Conservation (phyloP, 2,888 invertebrate species). For the Ormyrus pomaceus region DNA sequence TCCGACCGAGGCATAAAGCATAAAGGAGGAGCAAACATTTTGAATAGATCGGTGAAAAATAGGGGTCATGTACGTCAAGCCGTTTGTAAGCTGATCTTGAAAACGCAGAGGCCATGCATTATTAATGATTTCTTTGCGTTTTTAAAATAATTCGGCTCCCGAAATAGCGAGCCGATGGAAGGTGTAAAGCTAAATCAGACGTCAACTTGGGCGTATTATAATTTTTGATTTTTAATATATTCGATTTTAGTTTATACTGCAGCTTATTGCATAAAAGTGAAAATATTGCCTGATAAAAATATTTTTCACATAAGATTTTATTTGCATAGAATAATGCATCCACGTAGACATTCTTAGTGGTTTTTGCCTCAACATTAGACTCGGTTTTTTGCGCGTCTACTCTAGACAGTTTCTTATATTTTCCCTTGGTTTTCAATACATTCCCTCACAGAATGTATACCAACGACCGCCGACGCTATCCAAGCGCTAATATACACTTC, state of each 20-base stretch:
- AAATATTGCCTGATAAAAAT: no score
- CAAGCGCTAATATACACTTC: slow-evolving; percentile 13
- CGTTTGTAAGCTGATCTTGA: slow-evolving; percentile 45
- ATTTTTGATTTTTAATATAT: no score
- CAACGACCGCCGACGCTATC: slow-evolving; percentile 12
- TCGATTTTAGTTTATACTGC: no score
- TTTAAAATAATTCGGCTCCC: no score
- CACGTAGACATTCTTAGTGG: background rate
- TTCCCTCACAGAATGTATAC: slow-evolving; percentile 21
- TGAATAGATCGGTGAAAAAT: slow-evolving; percentile 42
- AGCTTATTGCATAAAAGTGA: no score
- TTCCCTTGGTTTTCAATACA: slow-evolving; percentile 38
- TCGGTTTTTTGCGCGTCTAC: slow-evolving; percentile 16
- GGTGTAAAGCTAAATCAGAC: no score
- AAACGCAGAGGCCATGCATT: slow-evolving; percentile 50
- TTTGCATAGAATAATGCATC: background rate
- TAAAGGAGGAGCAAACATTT: slow-evolving; percentile 26
- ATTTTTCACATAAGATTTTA: no score
- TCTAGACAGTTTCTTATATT: slow-evolving; percentile 11
- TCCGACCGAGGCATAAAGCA: slow-evolving; percentile 30
- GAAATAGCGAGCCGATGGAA: no score
- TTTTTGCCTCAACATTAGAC: slow-evolving; percentile 18
- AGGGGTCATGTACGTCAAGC: slow-evolving; percentile 52
- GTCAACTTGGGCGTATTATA: no score
- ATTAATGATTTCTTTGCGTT: slow-evolving; percentile 26